Evolutionary conservation across 2,888 invertebrate genomes (phyloP).

Genomic region (Zeuzera pyrina): DNA sequence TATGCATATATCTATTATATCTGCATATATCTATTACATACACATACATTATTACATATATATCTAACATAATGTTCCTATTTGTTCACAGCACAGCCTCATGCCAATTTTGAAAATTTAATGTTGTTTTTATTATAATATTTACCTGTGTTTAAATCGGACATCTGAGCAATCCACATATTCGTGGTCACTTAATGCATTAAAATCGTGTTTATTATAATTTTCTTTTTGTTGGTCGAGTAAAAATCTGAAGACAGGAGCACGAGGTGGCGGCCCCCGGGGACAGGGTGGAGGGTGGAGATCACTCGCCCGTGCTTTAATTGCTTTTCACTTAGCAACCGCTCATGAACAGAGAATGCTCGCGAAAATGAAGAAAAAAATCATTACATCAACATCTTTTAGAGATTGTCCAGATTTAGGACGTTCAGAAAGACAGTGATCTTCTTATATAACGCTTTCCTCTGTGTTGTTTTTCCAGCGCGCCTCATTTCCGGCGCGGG

Average conservation of each 20-base stretch:
- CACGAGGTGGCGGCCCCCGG: slow-evolving; percentile 26
- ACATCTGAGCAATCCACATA: no score
- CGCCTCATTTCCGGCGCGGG: slow-evolving; percentile 70
- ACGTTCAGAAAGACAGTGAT: slow-evolving; percentile 60
- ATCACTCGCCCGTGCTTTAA: slow-evolving; percentile 74
- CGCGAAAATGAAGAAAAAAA: slow-evolving; percentile 69
- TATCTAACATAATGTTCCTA: no score
- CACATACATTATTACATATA: no score
- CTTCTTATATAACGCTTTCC: slow-evolving; percentile 66
- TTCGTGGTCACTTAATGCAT: no score
- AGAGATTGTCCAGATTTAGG: slow-evolving; percentile 70
- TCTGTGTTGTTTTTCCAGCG: slow-evolving; percentile 70
- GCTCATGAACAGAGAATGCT: slow-evolving; percentile 66
- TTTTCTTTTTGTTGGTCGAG: slow-evolving; percentile 57
- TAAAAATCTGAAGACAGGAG: slow-evolving; percentile 27
- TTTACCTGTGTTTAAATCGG: no score
- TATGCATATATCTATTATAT: no score
- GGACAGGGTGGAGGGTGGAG: slow-evolving; percentile 32
- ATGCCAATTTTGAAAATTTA: no score
- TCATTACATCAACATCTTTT: slow-evolving; percentile 72
- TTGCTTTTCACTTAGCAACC: slow-evolving; percentile 74
- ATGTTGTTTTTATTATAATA: no score
- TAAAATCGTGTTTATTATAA: slow-evolving; percentile 20
- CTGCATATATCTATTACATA: no score
- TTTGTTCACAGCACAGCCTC: no score